phyloP scores from a whole-genome alignment of 2,797 vertebrate species.

The Alcedo atthis region DNA sequence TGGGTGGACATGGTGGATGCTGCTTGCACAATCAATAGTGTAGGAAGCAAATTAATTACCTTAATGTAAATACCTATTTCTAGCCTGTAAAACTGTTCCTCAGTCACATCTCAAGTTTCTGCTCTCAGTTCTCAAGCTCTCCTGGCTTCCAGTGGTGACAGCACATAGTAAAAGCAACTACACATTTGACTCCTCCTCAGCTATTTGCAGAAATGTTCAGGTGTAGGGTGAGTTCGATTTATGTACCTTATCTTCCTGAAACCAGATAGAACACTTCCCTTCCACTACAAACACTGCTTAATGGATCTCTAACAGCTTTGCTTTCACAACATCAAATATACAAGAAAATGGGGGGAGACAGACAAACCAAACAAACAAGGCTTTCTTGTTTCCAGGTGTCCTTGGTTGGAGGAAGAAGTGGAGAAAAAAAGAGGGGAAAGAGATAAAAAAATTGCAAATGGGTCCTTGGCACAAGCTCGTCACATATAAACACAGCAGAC shows the following conservation, averaged over 20 bases:
- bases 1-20: not conserved
- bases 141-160: not conserved
- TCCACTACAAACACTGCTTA: slow-evolving; percentile 29
- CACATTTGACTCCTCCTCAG: slow-evolving; percentile 54
- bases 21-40: not conserved
- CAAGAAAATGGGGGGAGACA: slow-evolving; percentile 28
- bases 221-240: slow-evolving; percentile 57
- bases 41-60: not conserved
- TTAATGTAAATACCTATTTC: not conserved
- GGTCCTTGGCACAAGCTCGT: slow-evolving; percentile 27
- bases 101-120: not conserved
- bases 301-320: slow-evolving; percentile 65
- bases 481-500: slow-evolving; percentile 39
- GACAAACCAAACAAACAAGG: slow-evolving; percentile 2
- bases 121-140: not conserved
- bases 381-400: slow-evolving; percentile 66
- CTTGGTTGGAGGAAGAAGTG: slow-evolving; percentile 1
- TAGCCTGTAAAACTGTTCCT: not conserved
- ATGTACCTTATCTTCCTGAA: slow-evolving; percentile 72
- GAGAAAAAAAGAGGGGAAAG: slow-evolving; percentile 2
- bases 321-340: slow-evolving; percentile 62
- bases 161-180: not conserved
- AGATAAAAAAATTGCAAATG: slow-evolving; percentile 18
- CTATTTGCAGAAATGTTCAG: slow-evolving; percentile 72
- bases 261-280: slow-evolving; percentile 65